Base-by-base conservation (phyloP, 1,140 invertebrate genomes). In the Temnothorax nylanderi region DNA sequence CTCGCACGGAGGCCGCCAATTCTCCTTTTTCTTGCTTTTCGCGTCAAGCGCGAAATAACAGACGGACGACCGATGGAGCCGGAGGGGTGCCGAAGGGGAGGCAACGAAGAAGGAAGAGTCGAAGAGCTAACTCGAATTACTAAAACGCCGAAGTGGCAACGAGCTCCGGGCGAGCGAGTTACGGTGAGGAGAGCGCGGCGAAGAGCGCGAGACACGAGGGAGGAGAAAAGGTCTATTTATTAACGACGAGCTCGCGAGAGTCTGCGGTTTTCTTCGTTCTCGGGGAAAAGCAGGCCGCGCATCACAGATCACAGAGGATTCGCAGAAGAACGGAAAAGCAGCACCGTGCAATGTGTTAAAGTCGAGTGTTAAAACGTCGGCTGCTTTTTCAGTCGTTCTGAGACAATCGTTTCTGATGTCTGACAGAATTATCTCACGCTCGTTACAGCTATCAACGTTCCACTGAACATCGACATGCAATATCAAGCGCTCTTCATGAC, bases 1-100 rank as follows among this genome's bases (percentile, higher is more conserved):
- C 84, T 75, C 85, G 78, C 80, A 60, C 69, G 54, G 60, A 65
- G 72, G 88, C 54, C 58, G 58, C 60, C 44, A n/a, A 41, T 78
- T 58, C 78, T 91, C 90, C 85, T 91, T 92, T 92, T 92, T 91
- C 84, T 92, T 87, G 89, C 77, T 93, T 94, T 94, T 94, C 93
- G 93, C 93, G 69, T 84, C 91, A 93, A 94, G 94, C 93, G 93
- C 94, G 93, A 94, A 94, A 94, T 94, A 94, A 94, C 93, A 93
- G 88, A 87, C 69, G 87, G 62, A 74, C 74, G 67, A 75, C 41
- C 80, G 49, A 72, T 34, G 62, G 51, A 69, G 74, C 26, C 21
- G 54, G 58, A 41, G 87, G 60, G 54, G 62, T 56, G 86, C 77
- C 69, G 44, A 44, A 65, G 75, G 74, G 85, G 80, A 58, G 78